phyloP scores from a whole-genome alignment of 2,888 invertebrate genomes.

The Aleiodes leptofemur region DNA sequence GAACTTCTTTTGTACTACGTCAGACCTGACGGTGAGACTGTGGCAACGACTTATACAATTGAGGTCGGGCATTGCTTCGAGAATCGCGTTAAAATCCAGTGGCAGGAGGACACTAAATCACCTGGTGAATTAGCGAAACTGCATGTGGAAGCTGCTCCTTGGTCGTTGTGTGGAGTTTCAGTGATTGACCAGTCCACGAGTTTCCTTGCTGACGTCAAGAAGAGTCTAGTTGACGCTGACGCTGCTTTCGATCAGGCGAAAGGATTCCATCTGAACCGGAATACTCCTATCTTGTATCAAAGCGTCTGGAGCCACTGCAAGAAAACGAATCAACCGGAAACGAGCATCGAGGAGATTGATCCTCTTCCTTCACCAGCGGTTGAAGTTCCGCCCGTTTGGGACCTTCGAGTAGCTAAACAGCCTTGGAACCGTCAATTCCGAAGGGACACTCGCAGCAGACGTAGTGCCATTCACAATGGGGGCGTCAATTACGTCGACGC shows the following conservation, averaged over 20 bases:
- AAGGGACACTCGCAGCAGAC: conserved; percentile 37
- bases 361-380: conserved; percentile 66
- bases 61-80: conserved; percentile 78
- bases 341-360: conserved; percentile 65
- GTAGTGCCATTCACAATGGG: conserved; percentile 56
- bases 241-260: conserved; percentile 67
- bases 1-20: conserved; percentile 79
- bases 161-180: conserved; percentile 79
- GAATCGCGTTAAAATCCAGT: conserved; percentile 77
- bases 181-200: conserved; percentile 79
- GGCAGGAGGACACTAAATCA: conserved; percentile 75
- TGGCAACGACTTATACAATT: conserved; percentile 77
- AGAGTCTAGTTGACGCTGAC: conserved; percentile 65
- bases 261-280: conserved; percentile 67
- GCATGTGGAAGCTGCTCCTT: conserved; percentile 76
- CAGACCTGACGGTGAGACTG: conserved; percentile 77
- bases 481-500: conserved; percentile 71
- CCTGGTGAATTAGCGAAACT: conserved; percentile 77
- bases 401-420: conserved; percentile 47
- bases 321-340: conserved; percentile 57
- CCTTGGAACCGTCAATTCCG: conserved; percentile 58
- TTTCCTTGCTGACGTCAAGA: conserved; percentile 69
- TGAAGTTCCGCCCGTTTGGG: conserved; percentile 56
- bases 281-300: conserved; percentile 62
- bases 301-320: conserved; percentile 69